Base-by-base conservation (phyloP, 2,113 vertebrate species). In the Danionella cerebrum region DNA sequence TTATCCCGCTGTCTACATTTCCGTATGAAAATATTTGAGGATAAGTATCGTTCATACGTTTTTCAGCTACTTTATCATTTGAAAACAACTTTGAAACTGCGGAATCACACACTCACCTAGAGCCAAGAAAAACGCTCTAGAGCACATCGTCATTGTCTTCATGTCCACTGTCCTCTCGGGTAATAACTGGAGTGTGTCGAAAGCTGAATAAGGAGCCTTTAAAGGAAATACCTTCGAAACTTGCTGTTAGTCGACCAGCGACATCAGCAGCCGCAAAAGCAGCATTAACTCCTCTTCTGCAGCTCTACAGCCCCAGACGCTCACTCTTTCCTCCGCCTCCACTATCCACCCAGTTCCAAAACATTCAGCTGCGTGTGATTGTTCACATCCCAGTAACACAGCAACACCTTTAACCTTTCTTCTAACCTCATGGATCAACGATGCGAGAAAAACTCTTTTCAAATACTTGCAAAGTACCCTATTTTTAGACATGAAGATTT, bases 181-280 rank as follows among this genome's bases (percentile, higher is more conserved):
- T 59, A 3, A 45, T 24, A 3, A 27, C 16, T 27, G 39, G 14
- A 2, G 10, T 14, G 9, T 31, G 45, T 14, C 48, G 2, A 36
- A 50, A 22, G 29, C 38, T 16, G 19, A 31, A 6, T 14, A 29
- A n/a, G n/a, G n/a, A n/a, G n/a, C n/a, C n/a, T n/a, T n/a, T n/a
- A n/a, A n/a, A n/a, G n/a, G n/a, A n/a, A n/a, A n/a, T n/a, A n/a
- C 10, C 3, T 12, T 4, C 27, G 1, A 14, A 42, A 36, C 47
- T 33, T 18, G 67, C 70, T 70, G 60, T 70, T 42, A 29, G 62
- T 76, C 74, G 74, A 60, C 74, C 74, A 50, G 74, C 74, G 67
- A 76, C 70, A 55, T 58, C 65, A 76, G 74, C 74, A 41, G 38
- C 41, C 1, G 36, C 36, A 44, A 18, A 22, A n/a, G 12, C 4